Percentiles rank a stretch among this genome's conserved stretches.
These are phyloP conservation scores for Microcebus griseorufus DNA, from an alignment of 2,113 vertebrate species.

Conservation along the genomic window DNA sequence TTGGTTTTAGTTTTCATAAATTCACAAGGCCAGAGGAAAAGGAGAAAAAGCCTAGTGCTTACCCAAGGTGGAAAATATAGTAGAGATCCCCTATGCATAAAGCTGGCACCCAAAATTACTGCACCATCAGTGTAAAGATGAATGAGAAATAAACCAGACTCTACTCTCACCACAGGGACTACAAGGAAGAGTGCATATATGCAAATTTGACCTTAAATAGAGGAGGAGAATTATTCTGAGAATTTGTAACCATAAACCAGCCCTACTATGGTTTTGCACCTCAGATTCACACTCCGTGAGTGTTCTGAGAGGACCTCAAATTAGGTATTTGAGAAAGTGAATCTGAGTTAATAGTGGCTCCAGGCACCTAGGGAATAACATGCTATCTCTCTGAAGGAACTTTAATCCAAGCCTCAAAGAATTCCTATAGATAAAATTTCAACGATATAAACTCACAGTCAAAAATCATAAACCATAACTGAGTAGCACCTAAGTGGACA, in stretches of 20 bases:
- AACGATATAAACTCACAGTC: not conserved
- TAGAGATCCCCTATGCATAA: not conserved
- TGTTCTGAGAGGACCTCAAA: not conserved
- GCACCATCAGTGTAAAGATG: not conserved
- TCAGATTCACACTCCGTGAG: not conserved
- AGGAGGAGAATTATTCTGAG: not conserved
- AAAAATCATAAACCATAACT: not conserved
- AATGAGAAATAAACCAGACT: not conserved
- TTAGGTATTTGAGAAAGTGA: not conserved
- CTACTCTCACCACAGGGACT: not conserved
- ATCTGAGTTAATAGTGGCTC: not conserved
- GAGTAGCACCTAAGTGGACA: too few species aligned
- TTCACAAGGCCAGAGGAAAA: not conserved
- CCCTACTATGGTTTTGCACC: not conserved
- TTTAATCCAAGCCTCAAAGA: not conserved
- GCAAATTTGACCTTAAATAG: not conserved
- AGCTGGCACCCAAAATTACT: not conserved
- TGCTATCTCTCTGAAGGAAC: not conserved
- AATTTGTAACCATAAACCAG: not conserved
- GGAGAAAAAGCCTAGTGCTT: not conserved
- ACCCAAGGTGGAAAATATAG: not conserved
- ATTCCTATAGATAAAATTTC: not conserved
- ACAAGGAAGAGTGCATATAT: not conserved
- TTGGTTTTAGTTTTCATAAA: conserved; percentile 4
- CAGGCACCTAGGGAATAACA: not conserved